Evolutionary conservation across 2,113 vertebrate genomes (phyloP).

Genomic region (Hippocampus zosterae): DNA sequence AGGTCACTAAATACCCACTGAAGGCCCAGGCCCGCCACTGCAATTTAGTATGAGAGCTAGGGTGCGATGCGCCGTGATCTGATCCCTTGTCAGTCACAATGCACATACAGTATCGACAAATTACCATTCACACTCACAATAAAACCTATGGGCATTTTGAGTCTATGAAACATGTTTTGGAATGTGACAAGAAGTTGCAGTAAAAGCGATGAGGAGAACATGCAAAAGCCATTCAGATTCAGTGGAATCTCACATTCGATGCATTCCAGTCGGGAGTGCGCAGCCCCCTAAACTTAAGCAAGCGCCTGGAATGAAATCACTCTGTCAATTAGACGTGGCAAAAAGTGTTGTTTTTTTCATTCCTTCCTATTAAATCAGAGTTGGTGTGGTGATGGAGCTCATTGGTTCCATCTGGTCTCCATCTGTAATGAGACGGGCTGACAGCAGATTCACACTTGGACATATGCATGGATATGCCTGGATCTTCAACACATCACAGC

Average conservation of each 20-base stretch:
- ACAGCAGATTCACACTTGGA: neutral
- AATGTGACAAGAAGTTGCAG: neutral
- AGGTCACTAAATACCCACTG: too few relatives aligned
- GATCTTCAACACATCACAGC: constrained; percentile 4
- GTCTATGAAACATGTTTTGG: neutral
- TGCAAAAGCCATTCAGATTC: neutral
- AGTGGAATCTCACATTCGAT: constrained; percentile 7
- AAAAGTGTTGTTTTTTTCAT: constrained; percentile 10
- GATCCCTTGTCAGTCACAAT: neutral
- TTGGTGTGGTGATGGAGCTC: constrained; percentile 25
- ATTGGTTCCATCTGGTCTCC: constrained; percentile 54
- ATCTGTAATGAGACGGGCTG: constrained; percentile 31
- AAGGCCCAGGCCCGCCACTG: too few relatives aligned
- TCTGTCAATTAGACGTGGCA: constrained; percentile 50
- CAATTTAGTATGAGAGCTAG: neutral
- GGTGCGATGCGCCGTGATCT: neutral
- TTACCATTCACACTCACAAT: neutral
- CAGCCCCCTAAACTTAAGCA: constrained; percentile 27
- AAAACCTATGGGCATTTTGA: neutral
- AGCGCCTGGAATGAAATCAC: constrained; percentile 34
- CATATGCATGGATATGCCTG: constrained; percentile 29
- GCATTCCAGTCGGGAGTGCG: constrained; percentile 41
- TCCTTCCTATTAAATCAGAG: constrained; percentile 22
- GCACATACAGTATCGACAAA: neutral
- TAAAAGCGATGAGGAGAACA: neutral